Conservation (phyloP, 2,797 vertebrate species). For the Sus cebifrons region DNA sequence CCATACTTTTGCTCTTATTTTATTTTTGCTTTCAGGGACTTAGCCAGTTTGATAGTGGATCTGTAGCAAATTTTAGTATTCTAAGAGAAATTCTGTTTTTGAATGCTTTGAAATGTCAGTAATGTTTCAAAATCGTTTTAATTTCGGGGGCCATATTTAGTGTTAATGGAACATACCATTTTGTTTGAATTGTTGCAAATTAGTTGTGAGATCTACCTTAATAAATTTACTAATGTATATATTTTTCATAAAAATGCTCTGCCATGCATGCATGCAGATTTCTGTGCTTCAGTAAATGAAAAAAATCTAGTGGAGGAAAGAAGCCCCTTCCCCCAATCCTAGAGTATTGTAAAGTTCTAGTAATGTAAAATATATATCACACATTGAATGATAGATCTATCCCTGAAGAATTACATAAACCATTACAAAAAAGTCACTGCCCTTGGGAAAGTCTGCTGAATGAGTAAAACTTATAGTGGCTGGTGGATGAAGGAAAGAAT, state of each 20-base stretch:
- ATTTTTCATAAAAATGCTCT: conserved; percentile 38
- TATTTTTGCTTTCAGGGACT: conserved; percentile 11
- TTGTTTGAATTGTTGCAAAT: conserved; percentile 70
- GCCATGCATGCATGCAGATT: background rate
- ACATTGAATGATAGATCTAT: background rate
- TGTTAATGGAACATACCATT: background rate
- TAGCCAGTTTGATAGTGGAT: conserved; percentile 3
- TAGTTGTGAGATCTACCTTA: conserved; percentile 42
- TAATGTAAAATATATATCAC: background rate
- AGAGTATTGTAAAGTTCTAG: conserved; percentile 16
- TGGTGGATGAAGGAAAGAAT: background rate
- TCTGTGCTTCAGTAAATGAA: conserved; percentile 58
- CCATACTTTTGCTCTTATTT: background rate
- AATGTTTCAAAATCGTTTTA: conserved; percentile 50
- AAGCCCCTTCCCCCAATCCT: background rate
- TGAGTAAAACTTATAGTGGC: background rate
- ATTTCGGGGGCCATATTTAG: background rate
- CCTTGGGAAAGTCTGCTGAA: conserved; percentile 8
- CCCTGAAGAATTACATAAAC: conserved; percentile 1
- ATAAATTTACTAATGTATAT: background rate
- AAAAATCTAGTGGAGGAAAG: background rate
- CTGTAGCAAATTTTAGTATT: conserved; percentile 44
- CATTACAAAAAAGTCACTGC: background rate
- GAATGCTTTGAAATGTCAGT: conserved; percentile 38
- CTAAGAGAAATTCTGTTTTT: background rate